phyloP scores from a whole-genome alignment of 2,888 invertebrate genomes.

The Calliopum simillimum region DNA sequence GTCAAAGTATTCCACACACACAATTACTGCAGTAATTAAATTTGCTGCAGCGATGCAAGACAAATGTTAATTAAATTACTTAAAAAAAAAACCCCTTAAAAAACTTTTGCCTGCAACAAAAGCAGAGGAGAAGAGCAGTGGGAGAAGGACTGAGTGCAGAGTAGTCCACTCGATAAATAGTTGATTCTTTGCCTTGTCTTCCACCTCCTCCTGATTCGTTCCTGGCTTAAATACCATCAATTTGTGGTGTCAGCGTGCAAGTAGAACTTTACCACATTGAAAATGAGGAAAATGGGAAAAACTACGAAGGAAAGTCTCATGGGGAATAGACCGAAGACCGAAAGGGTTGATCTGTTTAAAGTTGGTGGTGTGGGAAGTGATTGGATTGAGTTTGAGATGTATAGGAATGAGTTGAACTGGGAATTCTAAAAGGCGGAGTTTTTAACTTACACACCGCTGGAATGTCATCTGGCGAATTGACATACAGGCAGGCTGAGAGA shows the following conservation, averaged over 20 bases:
- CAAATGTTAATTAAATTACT: constrained; percentile 45
- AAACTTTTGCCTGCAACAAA: constrained; percentile 10
- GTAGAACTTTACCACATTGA: neutral
- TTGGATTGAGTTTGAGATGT: neutral
- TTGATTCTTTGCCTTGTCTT: neutral
- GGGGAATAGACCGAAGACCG: neutral
- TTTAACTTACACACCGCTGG: neutral
- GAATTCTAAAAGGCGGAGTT: neutral
- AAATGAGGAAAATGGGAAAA: no score
- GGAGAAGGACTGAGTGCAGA: neutral
- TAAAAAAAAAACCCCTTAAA: constrained; percentile 19
- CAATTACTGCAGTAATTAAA: constrained; percentile 36
- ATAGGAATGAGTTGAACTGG: neutral
- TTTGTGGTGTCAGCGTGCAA: constrained; percentile 20
- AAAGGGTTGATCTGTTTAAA: neutral
- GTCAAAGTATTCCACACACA: neutral
- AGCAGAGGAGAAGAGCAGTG: neutral
- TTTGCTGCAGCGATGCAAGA: constrained; percentile 36
- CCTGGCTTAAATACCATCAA: constrained; percentile 15
- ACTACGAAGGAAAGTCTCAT: no score
- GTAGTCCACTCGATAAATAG: constrained; percentile 9
- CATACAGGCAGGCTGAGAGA: no score
- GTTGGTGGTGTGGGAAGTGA: neutral
- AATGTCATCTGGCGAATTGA: no score
- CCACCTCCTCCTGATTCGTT: neutral